phyloP scores from a whole-genome alignment of 2,797 vertebrate genomes.

The Siniperca undulata region DNA sequence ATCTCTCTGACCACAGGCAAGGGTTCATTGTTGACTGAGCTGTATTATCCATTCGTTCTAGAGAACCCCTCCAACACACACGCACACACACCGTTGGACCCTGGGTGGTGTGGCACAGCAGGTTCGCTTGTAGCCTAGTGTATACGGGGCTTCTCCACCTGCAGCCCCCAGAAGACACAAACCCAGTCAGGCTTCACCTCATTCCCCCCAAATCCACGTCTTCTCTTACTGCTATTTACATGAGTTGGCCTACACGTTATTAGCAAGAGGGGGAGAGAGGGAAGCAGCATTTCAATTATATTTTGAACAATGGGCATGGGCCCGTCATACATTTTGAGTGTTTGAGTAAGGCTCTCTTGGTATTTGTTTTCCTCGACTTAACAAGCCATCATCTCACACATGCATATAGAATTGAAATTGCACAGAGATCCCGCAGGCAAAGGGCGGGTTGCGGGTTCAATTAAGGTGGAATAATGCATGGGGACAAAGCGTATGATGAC shows the following conservation, averaged over 20 bases:
- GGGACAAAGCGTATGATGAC: constrained; percentile 73
- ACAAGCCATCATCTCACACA: constrained; percentile 78
- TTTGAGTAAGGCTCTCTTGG: constrained; percentile 70
- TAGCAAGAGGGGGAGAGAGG: constrained; percentile 38
- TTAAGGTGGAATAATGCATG: constrained; percentile 82
- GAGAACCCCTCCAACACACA: constrained; percentile 21
- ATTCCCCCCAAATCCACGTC: constrained; percentile 39
- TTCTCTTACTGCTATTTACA: constrained; percentile 66
- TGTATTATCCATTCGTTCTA: constrained; percentile 49
- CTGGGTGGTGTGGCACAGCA: constrained; percentile 74
- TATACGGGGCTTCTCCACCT: constrained; percentile 71
- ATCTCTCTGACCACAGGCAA: constrained; percentile 19
- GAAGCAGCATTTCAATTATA: constrained; percentile 68
- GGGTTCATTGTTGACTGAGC: constrained; percentile 55
- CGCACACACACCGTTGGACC: constrained; percentile 39
- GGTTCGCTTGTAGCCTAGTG: constrained; percentile 61
- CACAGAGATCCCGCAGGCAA: constrained; percentile 72
- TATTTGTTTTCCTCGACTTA: constrained; percentile 80
- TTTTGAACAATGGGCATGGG: constrained; percentile 57
- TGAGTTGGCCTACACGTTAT: constrained; percentile 54
- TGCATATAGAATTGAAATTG: constrained; percentile 71
- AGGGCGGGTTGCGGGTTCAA: constrained; percentile 75
- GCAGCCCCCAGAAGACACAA: constrained; percentile 57
- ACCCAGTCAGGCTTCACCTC: constrained; percentile 56
- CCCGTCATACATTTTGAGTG: constrained; percentile 67